A percentile compares a stretch with the other conserved stretches of the same genome.
Conservation (phyloP, 64 coral and sea anemone species). For the Cladopsammia gracilis region DNA sequence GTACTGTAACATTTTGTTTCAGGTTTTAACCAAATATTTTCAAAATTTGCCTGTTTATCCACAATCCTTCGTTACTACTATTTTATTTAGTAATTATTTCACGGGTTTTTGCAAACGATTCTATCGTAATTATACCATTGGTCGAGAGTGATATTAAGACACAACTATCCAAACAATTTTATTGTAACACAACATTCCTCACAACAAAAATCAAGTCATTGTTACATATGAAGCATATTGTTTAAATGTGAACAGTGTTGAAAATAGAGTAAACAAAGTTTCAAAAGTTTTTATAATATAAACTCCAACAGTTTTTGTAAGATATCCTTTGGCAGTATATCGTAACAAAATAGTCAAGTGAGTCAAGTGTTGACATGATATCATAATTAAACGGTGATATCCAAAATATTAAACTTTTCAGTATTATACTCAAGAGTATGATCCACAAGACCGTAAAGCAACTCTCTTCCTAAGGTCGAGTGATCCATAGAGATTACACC, state of each 20-base stretch:
- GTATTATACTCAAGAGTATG: slow-evolving; percentile 74
- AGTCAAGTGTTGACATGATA: neutral
- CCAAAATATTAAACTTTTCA: slow-evolving; percentile 76
- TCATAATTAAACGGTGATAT: slow-evolving; percentile 34
- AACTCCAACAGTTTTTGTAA: slow-evolving; percentile 61
- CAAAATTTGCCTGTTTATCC: neutral
- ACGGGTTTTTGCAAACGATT: slow-evolving; percentile 3
- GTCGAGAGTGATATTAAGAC: neutral
- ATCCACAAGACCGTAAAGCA: slow-evolving; percentile 73
- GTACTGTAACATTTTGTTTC: slow-evolving; percentile 10
- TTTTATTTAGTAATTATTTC: slow-evolving; percentile 17
- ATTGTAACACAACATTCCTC: no score
- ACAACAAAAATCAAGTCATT: neutral
- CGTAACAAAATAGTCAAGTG: neutral
- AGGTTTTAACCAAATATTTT: neutral
- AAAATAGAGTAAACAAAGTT: slow-evolving; percentile 15
- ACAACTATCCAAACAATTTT: no score
- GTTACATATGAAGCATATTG: slow-evolving; percentile 20
- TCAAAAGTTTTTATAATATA: slow-evolving; percentile 55
- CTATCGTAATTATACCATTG: neutral
- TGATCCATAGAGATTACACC: slow-evolving; percentile 67
- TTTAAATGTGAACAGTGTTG: no score
- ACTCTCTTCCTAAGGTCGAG: slow-evolving; percentile 74
- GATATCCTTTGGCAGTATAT: neutral
- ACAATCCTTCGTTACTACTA: slow-evolving; percentile 1